Conservation (phyloP, 2,888 invertebrate genomes). For the Oscheius sp. region DNA sequence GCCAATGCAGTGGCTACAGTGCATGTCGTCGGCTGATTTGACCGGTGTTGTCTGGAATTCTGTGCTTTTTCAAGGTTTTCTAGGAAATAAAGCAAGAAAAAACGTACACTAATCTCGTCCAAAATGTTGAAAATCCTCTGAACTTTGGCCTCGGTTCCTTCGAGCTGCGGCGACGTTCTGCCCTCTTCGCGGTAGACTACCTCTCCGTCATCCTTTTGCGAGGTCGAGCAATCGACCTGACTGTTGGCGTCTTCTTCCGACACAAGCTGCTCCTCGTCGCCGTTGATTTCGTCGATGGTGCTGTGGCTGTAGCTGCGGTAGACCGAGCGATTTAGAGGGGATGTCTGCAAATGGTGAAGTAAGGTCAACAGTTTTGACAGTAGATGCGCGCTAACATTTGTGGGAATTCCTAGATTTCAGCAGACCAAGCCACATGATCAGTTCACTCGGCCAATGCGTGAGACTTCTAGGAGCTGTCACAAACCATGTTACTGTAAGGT, state of each 20-base stretch:
- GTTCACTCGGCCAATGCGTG: too few species aligned
- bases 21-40: conserved; percentile 48
- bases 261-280: conserved; percentile 54
- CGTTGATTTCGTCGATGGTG: conserved; percentile 60
- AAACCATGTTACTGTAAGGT: too few species aligned
- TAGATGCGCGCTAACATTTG: neutral
- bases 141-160: conserved; percentile 30
- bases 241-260: neutral
- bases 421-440: neutral
- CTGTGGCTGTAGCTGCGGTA: conserved; percentile 58
- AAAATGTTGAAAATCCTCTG: conserved; percentile 41
- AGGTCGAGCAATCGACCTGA: neutral
- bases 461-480: too few species aligned
- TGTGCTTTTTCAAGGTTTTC: neutral
- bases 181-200: conserved; percentile 17
- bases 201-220: neutral
- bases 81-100: neutral
- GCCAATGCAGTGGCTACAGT: conserved; percentile 71
- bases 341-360: conserved; percentile 69
- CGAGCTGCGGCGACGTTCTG: conserved; percentile 7
- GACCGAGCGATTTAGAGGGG: conserved; percentile 32
- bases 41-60: conserved; percentile 43
- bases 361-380: neutral
- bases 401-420: too few species aligned
- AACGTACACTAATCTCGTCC: conserved; percentile 41